phyloP scores from a whole-genome alignment of 2,888 invertebrate genomes.

The Pterobdella sp. region DNA sequence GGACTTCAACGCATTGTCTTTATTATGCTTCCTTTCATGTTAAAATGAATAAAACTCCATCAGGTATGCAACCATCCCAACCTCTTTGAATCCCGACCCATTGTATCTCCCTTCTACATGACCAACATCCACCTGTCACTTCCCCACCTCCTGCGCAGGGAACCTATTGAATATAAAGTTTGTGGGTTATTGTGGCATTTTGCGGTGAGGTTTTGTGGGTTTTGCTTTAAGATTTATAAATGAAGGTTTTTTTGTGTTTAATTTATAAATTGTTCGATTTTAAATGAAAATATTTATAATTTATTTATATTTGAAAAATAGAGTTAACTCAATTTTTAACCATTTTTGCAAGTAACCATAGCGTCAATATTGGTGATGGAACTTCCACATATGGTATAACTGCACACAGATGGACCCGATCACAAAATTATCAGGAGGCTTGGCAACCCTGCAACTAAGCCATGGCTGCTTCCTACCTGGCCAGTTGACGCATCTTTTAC shows the following conservation, averaged over 20 bases:
- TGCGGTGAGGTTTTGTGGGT: not conserved
- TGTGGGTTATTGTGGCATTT: not conserved
- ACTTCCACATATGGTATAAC: no score
- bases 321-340: no score
- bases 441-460: not conserved
- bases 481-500: not conserved
- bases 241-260: no score
- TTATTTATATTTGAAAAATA: no score
- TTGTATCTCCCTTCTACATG: conserved; percentile 72
- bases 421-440: not conserved
- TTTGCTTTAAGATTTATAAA: no score
- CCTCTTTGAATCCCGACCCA: conserved; percentile 77
- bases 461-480: not conserved
- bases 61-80: conserved; percentile 85
- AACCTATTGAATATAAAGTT: not conserved
- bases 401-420: not conserved
- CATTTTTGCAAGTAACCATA: no score
- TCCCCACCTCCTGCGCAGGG: conserved; percentile 11
- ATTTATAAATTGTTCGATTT: no score
- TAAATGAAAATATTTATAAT: no score
- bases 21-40: no score
- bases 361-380: no score
- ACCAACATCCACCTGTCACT: conserved; percentile 58
- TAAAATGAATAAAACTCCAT: no score
- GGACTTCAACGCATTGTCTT: no score